phyloP scores from a whole-genome alignment of 2,888 invertebrate species.

The Scaptomyza polygonia region DNA sequence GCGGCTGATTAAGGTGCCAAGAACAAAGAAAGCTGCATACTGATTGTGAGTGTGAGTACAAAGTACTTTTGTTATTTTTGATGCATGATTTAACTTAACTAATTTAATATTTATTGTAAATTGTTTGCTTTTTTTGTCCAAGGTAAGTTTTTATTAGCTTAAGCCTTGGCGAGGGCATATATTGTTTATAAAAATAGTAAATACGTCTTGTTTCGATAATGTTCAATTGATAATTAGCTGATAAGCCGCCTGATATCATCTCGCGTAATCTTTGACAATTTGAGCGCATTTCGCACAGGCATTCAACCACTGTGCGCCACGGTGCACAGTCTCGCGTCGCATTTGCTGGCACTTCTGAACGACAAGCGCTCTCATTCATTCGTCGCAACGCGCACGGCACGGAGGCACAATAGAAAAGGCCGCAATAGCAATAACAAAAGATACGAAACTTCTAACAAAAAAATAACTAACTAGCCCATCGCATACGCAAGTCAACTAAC shows the following conservation, averaged over 20 bases:
- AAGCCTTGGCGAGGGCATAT: no score
- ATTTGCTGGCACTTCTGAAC: constrained; percentile 18
- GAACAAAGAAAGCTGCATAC: not conserved
- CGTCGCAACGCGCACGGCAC: constrained; percentile 38
- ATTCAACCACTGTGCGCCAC: constrained; percentile 23
- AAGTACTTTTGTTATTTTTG: not conserved
- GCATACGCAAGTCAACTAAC: constrained; percentile 8
- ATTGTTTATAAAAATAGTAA: not conserved
- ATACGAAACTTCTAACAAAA: not conserved
- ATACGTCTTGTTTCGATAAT: not conserved
- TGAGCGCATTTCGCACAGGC: not conserved
- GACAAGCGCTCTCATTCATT: constrained; percentile 40
- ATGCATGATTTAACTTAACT: not conserved
- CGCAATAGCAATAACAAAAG: constrained; percentile 1
- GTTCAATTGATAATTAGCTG: not conserved
- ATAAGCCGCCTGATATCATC: constrained; percentile 4
- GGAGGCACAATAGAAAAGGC: constrained; percentile 28
- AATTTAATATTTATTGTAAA: not conserved
- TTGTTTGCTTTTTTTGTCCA: not conserved
- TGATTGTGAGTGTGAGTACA: not conserved
- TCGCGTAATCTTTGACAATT: not conserved
- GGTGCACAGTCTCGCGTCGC: constrained; percentile 22
- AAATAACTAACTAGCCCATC: constrained; percentile 17
- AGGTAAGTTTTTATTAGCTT: not conserved
- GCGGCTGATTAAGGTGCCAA: not conserved